Evolutionary conservation across 2,888 invertebrate genomes (phyloP).

Genomic region (Eilema sororculum): DNA sequence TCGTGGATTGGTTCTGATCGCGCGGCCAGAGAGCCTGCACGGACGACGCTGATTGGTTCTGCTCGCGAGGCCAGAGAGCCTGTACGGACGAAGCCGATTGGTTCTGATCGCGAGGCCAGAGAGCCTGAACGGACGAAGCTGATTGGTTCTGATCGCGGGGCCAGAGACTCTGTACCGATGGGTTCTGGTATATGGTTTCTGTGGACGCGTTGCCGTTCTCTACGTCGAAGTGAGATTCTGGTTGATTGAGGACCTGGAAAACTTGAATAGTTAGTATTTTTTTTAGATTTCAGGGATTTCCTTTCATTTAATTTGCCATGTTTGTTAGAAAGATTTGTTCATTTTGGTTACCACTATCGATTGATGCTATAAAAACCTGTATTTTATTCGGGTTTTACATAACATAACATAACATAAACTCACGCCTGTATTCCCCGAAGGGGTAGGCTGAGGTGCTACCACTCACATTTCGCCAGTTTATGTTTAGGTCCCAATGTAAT

Average conservation of each 20-base stretch:
- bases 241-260: constrained; percentile 75
- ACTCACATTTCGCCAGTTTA: too few species aligned
- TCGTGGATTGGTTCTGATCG: constrained; percentile 60
- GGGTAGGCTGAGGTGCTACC: too few species aligned
- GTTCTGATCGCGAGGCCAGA: constrained; percentile 62
- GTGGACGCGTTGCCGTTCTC: constrained; percentile 78
- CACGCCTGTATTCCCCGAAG: too few species aligned
- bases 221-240: constrained; percentile 66
- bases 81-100: constrained; percentile 59
- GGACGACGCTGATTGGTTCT: constrained; percentile 61
- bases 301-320: too few species aligned
- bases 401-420: too few species aligned
- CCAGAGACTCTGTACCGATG: constrained; percentile 60
- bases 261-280: too few species aligned
- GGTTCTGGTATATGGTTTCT: constrained; percentile 74
- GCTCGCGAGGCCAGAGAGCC: constrained; percentile 59
- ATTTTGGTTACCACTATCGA: too few species aligned
- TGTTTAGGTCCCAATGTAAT: too few species aligned
- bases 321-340: too few species aligned
- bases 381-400: too few species aligned
- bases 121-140: constrained; percentile 58
- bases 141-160: constrained; percentile 61
- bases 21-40: constrained; percentile 61
- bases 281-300: too few species aligned
- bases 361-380: too few species aligned